These are phyloP conservation scores for Ailurus styani DNA, from an alignment of 2,113 vertebrate species.

Conservation along the genomic window DNA sequence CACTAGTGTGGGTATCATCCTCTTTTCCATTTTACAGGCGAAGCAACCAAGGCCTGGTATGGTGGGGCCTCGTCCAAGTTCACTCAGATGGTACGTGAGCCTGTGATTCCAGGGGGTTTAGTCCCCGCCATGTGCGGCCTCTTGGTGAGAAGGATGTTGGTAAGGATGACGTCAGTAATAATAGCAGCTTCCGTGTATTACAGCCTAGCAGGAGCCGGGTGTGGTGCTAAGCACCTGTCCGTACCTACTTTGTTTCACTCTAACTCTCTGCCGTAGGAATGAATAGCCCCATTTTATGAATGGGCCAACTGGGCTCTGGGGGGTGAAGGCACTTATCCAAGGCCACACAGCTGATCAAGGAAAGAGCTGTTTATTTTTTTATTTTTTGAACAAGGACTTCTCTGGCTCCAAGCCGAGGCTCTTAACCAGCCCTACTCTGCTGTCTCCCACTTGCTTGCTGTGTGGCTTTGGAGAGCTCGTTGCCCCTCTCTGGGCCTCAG, in stretches of 20 bases:
- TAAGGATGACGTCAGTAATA: fast-evolving
- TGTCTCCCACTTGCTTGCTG: background rate
- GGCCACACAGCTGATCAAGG: background rate
- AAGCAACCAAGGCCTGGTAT: background rate
- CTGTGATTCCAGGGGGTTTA: background rate
- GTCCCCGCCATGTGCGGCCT: background rate
- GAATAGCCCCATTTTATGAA: background rate
- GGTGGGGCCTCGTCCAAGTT: background rate
- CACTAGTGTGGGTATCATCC: no score
- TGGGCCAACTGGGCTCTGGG: background rate
- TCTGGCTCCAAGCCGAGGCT: background rate
- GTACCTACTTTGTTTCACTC: background rate
- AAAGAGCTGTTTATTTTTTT: background rate
- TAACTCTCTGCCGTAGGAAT: background rate
- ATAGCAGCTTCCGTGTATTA: background rate
- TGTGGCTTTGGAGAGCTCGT: background rate
- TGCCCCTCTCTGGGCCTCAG: background rate
- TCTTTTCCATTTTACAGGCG: background rate
- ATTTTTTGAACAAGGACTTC: background rate
- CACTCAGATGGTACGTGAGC: background rate
- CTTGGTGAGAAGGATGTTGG: background rate
- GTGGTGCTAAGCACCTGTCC: background rate
- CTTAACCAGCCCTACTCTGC: background rate
- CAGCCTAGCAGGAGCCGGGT: no score
- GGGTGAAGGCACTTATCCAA: no score